phyloP scores from a whole-genome alignment of 2,888 invertebrate genomes.

The Acanthoscelides obtectus region DNA sequence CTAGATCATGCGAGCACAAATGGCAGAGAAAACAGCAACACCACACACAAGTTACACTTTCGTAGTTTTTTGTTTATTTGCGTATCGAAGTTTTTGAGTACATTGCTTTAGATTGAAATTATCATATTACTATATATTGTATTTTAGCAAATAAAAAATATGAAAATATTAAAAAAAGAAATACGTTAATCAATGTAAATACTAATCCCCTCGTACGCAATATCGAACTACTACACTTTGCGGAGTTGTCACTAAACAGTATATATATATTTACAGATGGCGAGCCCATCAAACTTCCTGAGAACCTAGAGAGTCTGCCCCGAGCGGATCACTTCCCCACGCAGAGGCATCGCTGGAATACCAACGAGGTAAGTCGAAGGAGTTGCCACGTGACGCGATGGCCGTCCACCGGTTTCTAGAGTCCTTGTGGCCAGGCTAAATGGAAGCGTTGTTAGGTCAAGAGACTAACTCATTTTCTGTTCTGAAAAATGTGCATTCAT shows the following conservation, averaged over 20 bases:
- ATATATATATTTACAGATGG: conserved; percentile 61
- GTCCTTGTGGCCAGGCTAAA: not conserved
- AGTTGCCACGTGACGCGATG: conserved; percentile 15
- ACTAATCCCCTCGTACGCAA: not conserved
- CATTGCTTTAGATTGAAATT: too few relatives aligned
- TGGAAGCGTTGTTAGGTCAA: not conserved
- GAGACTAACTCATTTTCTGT: too few relatives aligned
- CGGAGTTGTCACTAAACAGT: not conserved
- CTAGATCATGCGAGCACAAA: too few relatives aligned
- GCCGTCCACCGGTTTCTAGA: not conserved
- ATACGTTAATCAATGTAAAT: too few relatives aligned
- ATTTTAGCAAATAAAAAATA: too few relatives aligned
- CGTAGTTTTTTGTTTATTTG: too few relatives aligned
- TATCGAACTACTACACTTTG: not conserved
- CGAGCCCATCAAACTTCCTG: conserved; percentile 89
- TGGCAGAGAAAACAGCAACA: too few relatives aligned
- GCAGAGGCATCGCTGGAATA: conserved; percentile 97
- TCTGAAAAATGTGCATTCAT: too few relatives aligned
- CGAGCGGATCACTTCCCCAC: conserved; percentile 92
- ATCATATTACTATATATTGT: too few relatives aligned
- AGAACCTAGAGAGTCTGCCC: conserved; percentile 91
- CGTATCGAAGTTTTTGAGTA: too few relatives aligned
- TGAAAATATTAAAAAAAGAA: too few relatives aligned
- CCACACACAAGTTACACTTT: too few relatives aligned
- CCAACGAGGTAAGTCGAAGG: conserved; percentile 80